Percentiles rank a stretch among this genome's conserved stretches.
Evolutionary conservation across 2,888 invertebrate genomes (phyloP).

Genomic region (Lysandra coridon): DNA sequence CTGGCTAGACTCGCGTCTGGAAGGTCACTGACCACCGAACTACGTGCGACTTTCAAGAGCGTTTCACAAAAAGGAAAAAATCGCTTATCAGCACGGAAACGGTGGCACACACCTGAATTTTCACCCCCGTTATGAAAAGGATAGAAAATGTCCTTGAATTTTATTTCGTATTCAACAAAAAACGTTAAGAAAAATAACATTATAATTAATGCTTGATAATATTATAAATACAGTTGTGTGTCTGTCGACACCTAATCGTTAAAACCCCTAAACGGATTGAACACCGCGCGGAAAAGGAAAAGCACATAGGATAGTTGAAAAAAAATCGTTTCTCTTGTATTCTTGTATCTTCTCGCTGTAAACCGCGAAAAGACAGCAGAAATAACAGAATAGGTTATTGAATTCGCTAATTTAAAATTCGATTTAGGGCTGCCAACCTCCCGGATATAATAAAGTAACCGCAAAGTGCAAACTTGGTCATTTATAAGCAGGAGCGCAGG

Average conservation of each 20-base stretch:
- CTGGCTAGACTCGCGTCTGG: background rate
- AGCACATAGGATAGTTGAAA: too few relatives aligned
- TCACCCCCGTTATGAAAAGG: background rate
- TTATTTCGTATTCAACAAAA: background rate
- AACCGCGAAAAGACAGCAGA: background rate
- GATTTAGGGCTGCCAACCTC: background rate
- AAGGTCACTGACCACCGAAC: conserved; percentile 13
- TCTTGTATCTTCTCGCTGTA: too few relatives aligned
- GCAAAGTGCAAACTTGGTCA: background rate
- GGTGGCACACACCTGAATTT: background rate
- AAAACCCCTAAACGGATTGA: too few relatives aligned
- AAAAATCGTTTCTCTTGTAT: too few relatives aligned
- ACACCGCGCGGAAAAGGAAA: too few relatives aligned
- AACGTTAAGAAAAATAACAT: too few relatives aligned
- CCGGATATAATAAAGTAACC: conserved; percentile 17
- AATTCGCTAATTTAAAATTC: background rate
- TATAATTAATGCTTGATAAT: too few relatives aligned
- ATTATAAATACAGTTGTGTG: too few relatives aligned
- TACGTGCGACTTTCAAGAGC: conserved; percentile 1
- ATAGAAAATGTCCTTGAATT: background rate
- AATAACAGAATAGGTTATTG: background rate
- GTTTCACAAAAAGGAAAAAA: background rate
- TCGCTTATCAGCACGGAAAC: background rate
- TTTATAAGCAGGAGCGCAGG: conserved; percentile 17
- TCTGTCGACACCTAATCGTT: too few relatives aligned